phyloP scores from a whole-genome alignment of 2,113 vertebrate species.

The Trematomus loennbergii region DNA sequence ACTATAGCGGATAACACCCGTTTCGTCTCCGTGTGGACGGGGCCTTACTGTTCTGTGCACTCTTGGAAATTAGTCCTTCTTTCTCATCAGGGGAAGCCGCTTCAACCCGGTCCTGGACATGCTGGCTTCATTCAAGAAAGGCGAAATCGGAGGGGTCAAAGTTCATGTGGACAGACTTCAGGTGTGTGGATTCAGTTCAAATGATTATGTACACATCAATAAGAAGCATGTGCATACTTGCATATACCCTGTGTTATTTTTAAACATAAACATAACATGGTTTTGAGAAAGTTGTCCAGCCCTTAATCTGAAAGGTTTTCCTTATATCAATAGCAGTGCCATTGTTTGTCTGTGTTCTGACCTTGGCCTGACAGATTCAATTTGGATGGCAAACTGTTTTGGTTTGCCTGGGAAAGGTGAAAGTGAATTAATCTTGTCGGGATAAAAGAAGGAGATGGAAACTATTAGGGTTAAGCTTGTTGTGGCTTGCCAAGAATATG shows the following conservation, averaged over 20 bases:
- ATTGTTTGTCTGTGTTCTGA: constrained; percentile 25
- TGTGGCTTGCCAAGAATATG: constrained; percentile 13
- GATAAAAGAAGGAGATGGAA: constrained; percentile 13
- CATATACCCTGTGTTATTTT: no score
- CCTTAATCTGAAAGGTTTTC: not conserved
- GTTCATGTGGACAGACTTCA: constrained; percentile 97
- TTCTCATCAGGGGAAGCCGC: constrained; percentile 90
- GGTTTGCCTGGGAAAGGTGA: not conserved
- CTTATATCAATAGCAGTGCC: constrained; percentile 10
- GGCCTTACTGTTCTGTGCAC: not conserved
- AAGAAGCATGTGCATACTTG: no score
- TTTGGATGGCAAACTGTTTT: not conserved
- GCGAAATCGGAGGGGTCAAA: constrained; percentile 94
- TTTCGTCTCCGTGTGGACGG: no score
- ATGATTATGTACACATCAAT: no score
- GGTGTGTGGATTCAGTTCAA: constrained; percentile 78
- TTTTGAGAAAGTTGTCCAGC: not conserved
- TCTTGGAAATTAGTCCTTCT: not conserved
- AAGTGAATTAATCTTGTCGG: constrained; percentile 4
- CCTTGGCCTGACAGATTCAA: constrained; percentile 31
- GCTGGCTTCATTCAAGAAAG: constrained; percentile 96
- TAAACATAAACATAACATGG: no score
- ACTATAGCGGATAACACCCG: no score
- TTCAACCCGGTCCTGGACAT: constrained; percentile 97
- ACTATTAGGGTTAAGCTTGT: constrained; percentile 10